Evolutionary conservation across 2,888 invertebrate species (phyloP).

Genomic region (Tiliacea citrago): DNA sequence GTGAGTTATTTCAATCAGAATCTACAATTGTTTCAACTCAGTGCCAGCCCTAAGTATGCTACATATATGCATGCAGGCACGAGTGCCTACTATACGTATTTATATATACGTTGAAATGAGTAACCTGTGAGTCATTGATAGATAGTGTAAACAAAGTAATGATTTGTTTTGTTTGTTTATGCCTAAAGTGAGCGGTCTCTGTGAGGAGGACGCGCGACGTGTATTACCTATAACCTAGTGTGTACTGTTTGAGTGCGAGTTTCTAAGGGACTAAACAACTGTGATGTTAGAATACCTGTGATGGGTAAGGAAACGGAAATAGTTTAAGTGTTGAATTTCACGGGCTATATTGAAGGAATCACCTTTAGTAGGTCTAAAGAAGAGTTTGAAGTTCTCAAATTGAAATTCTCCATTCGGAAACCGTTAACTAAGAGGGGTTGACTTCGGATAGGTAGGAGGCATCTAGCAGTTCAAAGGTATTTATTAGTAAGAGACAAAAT

Average conservation of each 20-base stretch:
- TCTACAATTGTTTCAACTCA: neutral
- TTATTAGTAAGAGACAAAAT: no score
- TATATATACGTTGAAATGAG: conserved; percentile 40
- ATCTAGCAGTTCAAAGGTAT: no score
- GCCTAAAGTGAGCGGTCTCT: conserved; percentile 50
- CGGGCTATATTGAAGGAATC: no score
- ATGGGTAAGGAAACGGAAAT: no score
- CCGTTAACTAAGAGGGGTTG: neutral
- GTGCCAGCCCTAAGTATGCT: conserved; percentile 26
- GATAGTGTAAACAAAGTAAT: conserved; percentile 26
- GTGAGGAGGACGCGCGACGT: conserved; percentile 2
- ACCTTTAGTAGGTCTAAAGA: no score
- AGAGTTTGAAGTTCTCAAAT: no score
- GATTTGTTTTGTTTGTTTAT: conserved; percentile 50
- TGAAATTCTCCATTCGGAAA: no score
- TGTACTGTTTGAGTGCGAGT: neutral
- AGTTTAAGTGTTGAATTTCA: no score
- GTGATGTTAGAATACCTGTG: neutral
- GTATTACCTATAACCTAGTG: no score
- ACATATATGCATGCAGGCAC: neutral
- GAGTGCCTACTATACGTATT: neutral
- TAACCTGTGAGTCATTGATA: conserved; percentile 58
- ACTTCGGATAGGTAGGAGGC: neutral
- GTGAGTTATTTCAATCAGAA: neutral
- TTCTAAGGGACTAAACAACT: neutral